A percentile compares a stretch with the other conserved stretches of the same genome.
These are phyloP conservation scores for Calycopis cecrops DNA, from an alignment of 1,140 invertebrate species.

Conservation along the genomic window DNA sequence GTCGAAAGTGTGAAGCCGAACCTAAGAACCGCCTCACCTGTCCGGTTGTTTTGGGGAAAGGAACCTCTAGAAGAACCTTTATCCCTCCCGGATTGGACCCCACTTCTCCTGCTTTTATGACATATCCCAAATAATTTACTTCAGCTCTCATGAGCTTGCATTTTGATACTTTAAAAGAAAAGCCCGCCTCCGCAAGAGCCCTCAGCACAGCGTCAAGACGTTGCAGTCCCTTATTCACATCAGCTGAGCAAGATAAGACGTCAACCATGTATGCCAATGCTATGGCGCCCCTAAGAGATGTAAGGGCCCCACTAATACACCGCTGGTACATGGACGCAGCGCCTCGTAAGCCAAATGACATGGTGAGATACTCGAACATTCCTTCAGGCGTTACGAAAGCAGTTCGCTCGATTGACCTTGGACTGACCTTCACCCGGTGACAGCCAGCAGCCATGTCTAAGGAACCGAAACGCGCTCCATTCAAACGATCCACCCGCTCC, in stretches of 20 bases:
- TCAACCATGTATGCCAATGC: background rate
- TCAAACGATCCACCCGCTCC: constrained; percentile 53
- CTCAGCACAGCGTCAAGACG: background rate
- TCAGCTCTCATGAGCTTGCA: constrained; percentile 18
- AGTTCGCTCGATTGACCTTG: constrained; percentile 51
- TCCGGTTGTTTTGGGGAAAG: constrained; percentile 2
- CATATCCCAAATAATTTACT: constrained; percentile 14
- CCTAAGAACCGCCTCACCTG: constrained; percentile 12
- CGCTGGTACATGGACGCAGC: constrained; percentile 22
- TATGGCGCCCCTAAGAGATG: background rate
- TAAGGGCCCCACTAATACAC: background rate
- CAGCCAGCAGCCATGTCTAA: constrained; percentile 65
- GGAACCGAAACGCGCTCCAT: constrained; percentile 21
- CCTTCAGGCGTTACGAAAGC: constrained; percentile 55
- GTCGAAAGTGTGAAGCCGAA: constrained; percentile 9
- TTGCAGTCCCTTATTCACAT: background rate
- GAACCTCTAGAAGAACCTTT: constrained; percentile 6
- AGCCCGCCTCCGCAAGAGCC: background rate
- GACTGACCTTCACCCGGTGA: constrained; percentile 59
- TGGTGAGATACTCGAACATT: constrained; percentile 35
- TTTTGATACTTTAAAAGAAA: constrained; percentile 15
- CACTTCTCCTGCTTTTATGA: constrained; percentile 12
- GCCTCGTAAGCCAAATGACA: constrained; percentile 42
- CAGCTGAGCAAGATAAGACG: background rate
- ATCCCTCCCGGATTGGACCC: constrained; percentile 2